A percentile compares a stretch with the other conserved stretches of the same genome.
phyloP scores from a whole-genome alignment of 2,888 invertebrate genomes.

The Metallyticus violacea region DNA sequence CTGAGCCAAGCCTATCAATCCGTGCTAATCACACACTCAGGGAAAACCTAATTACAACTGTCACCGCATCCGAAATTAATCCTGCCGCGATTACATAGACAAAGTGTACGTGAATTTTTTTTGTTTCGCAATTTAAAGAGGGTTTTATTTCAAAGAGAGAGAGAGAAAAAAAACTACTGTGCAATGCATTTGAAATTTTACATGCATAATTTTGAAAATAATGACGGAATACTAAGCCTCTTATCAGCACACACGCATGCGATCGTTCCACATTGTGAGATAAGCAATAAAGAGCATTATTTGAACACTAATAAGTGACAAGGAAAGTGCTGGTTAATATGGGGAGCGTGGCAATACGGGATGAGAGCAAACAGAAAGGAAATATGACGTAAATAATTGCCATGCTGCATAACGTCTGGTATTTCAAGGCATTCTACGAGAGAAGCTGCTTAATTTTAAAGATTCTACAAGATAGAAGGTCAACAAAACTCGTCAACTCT shows the following conservation, averaged over 20 bases:
- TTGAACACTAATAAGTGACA: neutral
- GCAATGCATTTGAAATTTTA: neutral
- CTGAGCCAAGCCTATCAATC: neutral
- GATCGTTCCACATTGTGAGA: neutral
- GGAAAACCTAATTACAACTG: neutral
- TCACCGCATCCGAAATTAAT: neutral
- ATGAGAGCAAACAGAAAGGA: neutral
- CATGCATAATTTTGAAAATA: neutral
- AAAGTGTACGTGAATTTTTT: neutral
- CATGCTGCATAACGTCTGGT: no score
- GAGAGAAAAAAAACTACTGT: no score
- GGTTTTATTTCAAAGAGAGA: neutral
- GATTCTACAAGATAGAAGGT: no score
- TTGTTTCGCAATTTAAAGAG: neutral
- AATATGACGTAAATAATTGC: no score
- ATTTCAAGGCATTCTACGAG: no score
- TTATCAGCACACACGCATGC: neutral
- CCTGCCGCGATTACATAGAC: neutral
- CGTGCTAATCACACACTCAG: neutral
- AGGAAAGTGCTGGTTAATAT: no score
- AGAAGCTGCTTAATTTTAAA: no score
- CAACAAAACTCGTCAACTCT: no score
- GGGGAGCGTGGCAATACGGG: neutral
- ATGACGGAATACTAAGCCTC: neutral
- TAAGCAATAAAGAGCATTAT: neutral